These are phyloP conservation scores for Wiebesia pumilae DNA, from an alignment of 1,140 invertebrate genomes.

Conservation along the genomic window DNA sequence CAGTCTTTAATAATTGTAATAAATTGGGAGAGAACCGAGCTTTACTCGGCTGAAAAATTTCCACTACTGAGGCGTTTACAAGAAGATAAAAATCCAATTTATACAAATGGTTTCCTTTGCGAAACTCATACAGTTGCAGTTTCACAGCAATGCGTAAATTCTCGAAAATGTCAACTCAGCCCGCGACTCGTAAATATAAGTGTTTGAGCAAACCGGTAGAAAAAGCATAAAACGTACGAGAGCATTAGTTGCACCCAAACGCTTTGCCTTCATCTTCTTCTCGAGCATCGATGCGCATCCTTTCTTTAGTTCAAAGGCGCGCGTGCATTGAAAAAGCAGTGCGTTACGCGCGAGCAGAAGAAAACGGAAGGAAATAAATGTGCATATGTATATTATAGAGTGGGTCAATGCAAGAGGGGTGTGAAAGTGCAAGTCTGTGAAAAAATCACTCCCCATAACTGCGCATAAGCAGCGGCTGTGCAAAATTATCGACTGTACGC, in stretches of 20 bases:
- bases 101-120: constrained; percentile 10
- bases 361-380: neutral
- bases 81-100: neutral
- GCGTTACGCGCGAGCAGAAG: neutral
- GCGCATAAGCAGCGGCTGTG: neutral
- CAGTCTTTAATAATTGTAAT: too few species aligned
- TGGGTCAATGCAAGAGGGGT: neutral
- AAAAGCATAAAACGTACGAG: neutral
- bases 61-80: neutral
- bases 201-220: neutral
- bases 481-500: neutral
- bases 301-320: neutral
- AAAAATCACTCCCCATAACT: neutral
- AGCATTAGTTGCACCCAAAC: neutral
- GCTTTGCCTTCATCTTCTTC: neutral
- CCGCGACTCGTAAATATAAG: neutral
- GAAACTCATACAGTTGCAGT: neutral
- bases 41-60: neutral
- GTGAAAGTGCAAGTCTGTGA: neutral
- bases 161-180: neutral
- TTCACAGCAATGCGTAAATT: neutral
- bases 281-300: neutral
- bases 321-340: neutral
- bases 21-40: too few species aligned
- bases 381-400: neutral